phyloP scores from a whole-genome alignment of 2,888 invertebrate genomes.

The Acrobasis consociella region DNA sequence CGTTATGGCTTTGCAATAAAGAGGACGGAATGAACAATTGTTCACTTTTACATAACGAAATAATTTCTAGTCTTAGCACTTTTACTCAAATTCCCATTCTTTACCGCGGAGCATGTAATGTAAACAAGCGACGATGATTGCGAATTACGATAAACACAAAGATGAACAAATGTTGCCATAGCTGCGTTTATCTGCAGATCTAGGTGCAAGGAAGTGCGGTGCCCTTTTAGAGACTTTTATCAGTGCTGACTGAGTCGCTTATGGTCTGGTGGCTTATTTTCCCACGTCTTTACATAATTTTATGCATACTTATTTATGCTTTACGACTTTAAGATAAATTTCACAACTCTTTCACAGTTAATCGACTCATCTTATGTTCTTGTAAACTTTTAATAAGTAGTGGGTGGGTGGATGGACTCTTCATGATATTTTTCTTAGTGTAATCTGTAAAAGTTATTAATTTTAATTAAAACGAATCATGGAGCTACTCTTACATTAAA shows the following conservation, averaged over 20 bases:
- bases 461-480: too few species aligned
- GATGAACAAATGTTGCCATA: neutral
- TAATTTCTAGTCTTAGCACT: constrained; percentile 17
- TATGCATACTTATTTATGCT: neutral
- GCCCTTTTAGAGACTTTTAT: constrained; percentile 14
- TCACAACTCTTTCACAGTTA: too few species aligned
- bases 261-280: constrained; percentile 8
- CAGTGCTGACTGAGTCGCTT: neutral
- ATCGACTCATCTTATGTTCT: too few species aligned
- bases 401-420: too few species aligned
- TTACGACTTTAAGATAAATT: too few species aligned
- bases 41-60: constrained; percentile 20
- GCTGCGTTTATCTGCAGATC: neutral
- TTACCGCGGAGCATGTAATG: neutral
- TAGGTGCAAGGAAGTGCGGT: neutral
- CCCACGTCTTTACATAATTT: constrained; percentile 6
- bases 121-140: constrained; percentile 5
- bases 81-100: constrained; percentile 18
- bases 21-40: constrained; percentile 21
- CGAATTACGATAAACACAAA: constrained; percentile 7
- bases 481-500: too few species aligned
- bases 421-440: too few species aligned
- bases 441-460: too few species aligned
- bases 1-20: constrained; percentile 22
- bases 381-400: too few species aligned